phyloP scores from a whole-genome alignment of 2,113 vertebrate species.

The Mesitornis unicolor region DNA sequence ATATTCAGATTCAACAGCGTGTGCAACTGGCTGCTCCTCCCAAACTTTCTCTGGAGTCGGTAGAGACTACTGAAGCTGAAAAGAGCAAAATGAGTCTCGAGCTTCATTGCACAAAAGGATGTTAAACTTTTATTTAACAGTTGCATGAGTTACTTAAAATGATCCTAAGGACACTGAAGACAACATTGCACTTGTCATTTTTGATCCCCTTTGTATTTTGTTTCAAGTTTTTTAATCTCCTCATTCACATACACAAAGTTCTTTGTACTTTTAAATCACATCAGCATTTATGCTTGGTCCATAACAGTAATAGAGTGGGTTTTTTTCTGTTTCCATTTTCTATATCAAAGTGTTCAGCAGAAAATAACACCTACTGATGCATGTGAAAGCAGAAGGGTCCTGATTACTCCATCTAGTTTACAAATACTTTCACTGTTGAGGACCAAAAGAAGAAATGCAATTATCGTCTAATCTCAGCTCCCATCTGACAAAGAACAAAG shows the following conservation, averaged over 20 bases:
- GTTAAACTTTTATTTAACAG: not conserved
- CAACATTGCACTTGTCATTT: constrained; percentile 7
- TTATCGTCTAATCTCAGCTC: not conserved
- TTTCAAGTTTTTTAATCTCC: constrained; percentile 10
- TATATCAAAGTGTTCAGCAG: not conserved
- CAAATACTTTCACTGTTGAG: not conserved
- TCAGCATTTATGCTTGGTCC: constrained; percentile 8
- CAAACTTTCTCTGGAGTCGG: not conserved
- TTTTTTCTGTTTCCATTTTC: not conserved
- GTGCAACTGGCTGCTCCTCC: not conserved
- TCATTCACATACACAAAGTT: not conserved
- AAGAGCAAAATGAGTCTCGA: not conserved
- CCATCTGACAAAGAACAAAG: not conserved
- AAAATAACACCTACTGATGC: not conserved
- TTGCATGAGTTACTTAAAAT: not conserved
- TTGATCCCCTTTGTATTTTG: not conserved
- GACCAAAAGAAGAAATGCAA: not conserved
- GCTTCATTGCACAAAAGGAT: not conserved
- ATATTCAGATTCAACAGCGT: not conserved
- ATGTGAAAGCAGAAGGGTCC: not conserved
- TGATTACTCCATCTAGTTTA: not conserved
- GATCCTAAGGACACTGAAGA: not conserved
- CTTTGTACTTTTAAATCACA: constrained; percentile 1
- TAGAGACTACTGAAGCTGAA: not conserved
- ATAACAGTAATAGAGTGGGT: not conserved